Evolutionary conservation across 2,888 invertebrate genomes (phyloP).

Genomic region (Frankliniella intonsa): DNA sequence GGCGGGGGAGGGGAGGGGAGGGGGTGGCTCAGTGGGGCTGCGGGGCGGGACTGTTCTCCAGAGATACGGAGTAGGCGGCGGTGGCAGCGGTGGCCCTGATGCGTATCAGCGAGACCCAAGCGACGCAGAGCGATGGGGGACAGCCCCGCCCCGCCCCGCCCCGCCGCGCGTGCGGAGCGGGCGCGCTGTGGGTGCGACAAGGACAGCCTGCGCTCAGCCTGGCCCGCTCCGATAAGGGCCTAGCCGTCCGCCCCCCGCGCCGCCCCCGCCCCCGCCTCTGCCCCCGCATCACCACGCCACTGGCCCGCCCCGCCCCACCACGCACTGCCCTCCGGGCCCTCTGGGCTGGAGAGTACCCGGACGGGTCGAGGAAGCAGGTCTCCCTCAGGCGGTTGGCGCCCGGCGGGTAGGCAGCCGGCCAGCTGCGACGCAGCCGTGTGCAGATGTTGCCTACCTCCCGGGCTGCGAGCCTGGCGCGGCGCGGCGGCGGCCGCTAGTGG

Average conservation of each 20-base stretch:
- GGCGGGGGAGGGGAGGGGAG: not conserved
- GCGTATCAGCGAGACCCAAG: conserved; percentile 24
- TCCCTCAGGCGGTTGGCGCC: not conserved
- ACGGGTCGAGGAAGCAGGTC: too few species aligned
- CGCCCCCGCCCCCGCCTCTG: not conserved
- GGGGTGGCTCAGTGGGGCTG: not conserved
- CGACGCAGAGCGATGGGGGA: conserved; percentile 25
- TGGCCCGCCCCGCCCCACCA: too few species aligned
- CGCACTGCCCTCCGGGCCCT: too few species aligned
- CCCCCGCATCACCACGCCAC: not conserved
- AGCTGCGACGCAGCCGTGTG: not conserved
- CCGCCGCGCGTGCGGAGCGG: not conserved
- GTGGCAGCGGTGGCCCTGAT: conserved; percentile 21
- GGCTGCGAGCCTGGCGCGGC: not conserved
- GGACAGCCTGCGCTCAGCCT: conserved; percentile 20
- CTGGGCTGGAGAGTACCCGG: too few species aligned
- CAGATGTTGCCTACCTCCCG: not conserved
- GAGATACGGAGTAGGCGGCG: conserved; percentile 25
- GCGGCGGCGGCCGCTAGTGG: not conserved
- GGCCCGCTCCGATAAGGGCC: conserved; percentile 25
- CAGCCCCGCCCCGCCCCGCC: conserved; percentile 18
- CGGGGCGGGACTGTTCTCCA: conserved; percentile 8
- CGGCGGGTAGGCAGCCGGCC: not conserved
- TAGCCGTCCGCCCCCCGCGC: not conserved
- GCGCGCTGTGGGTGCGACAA: not conserved